Percentiles rank a stretch among this genome's conserved stretches.
These are phyloP conservation scores for Bergia sp. DNA, from an alignment of 92 coral and sea anemone species.

Conservation along the genomic window DNA sequence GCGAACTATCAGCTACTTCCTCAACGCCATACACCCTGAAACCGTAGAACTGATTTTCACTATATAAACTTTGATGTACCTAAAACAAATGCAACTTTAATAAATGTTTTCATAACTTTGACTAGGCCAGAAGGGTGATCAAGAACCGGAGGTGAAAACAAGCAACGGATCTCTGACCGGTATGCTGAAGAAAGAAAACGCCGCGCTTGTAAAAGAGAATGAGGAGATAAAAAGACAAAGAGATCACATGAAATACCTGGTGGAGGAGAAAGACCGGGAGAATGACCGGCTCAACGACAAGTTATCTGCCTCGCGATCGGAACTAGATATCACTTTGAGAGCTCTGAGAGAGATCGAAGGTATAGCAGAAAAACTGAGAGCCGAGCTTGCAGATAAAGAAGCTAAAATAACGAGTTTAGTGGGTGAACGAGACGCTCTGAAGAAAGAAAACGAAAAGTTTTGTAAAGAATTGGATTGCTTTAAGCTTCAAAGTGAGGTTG, in stretches of 20 bases:
- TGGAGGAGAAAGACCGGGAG: constrained; percentile 84
- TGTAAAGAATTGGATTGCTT: constrained; percentile 48
- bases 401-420: constrained; percentile 32
- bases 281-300: constrained; percentile 67
- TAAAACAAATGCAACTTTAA: background rate
- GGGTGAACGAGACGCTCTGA: constrained; percentile 45
- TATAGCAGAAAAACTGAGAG: constrained; percentile 50
- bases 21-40: too few relatives aligned
- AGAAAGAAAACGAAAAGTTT: constrained; percentile 49
- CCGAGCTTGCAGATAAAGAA: constrained; percentile 48
- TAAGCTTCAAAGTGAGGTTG: constrained; percentile 56
- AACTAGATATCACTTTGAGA: constrained; percentile 47
- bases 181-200: constrained; percentile 86
- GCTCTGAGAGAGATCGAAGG: constrained; percentile 56
- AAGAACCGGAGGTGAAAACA: constrained; percentile 25
- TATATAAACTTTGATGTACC: too few relatives aligned
- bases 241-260: constrained; percentile 69
- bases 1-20: too few relatives aligned
- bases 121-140: background rate
- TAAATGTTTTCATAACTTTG: background rate
- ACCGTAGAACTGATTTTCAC: background rate
- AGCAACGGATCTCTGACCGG: constrained; percentile 55
- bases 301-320: constrained; percentile 54
- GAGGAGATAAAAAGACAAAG: constrained; percentile 76
- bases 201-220: constrained; percentile 69